Evolutionary conservation across 2,113 vertebrate species (phyloP).

Genomic region (Plectropomus leopardus): DNA sequence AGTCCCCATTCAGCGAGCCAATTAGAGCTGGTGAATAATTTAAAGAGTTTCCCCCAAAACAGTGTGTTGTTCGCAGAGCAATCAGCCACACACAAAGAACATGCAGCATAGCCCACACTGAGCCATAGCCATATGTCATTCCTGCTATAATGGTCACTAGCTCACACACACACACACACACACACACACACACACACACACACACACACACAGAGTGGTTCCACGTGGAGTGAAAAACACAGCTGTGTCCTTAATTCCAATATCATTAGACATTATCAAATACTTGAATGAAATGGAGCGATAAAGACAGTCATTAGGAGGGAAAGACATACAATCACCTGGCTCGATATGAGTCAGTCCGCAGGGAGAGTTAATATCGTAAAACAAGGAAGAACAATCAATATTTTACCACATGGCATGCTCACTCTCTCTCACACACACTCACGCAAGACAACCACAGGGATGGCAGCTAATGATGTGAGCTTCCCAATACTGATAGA

Average conservation of each 20-base stretch:
- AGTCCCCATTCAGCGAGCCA: slow-evolving; percentile 59
- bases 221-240: not conserved
- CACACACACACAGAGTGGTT: not conserved
- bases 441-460: not conserved
- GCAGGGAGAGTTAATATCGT: slow-evolving; percentile 27
- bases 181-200: not conserved
- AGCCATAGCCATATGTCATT: slow-evolving; percentile 9
- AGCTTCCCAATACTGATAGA: slow-evolving; percentile 4
- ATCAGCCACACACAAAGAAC: slow-evolving; percentile 43
- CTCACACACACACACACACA: not conserved
- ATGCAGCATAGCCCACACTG: not conserved
- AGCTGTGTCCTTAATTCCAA: slow-evolving; percentile 7
- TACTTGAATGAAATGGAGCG: not conserved
- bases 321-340: slow-evolving; percentile 5
- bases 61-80: slow-evolving; percentile 37
- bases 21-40: slow-evolving; percentile 80
- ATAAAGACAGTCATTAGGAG: slow-evolving; percentile 13
- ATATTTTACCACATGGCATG: slow-evolving; percentile 22
- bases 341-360: slow-evolving; percentile 18
- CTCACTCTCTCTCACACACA: not conserved
- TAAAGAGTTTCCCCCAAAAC: slow-evolving; percentile 67
- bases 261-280: not conserved
- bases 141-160: slow-evolving; percentile 10
- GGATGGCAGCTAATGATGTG: slow-evolving; percentile 12
- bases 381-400: slow-evolving; percentile 42